A percentile compares a stretch with the other conserved stretches of the same genome.
phyloP scores from a whole-genome alignment of 2,797 vertebrate genomes.

The Labroides dimidiatus region DNA sequence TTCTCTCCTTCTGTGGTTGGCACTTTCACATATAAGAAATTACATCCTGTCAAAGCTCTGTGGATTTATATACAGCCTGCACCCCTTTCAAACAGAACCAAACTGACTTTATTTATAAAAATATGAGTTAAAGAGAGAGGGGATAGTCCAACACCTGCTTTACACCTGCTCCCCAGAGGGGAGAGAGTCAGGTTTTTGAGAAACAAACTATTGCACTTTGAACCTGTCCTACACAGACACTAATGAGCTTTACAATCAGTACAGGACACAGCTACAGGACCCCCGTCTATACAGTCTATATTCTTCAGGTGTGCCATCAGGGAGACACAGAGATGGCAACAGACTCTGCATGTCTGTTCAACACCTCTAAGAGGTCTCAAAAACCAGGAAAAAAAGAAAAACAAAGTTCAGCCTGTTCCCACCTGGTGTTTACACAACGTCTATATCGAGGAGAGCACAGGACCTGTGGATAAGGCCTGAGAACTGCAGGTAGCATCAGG shows the following conservation, averaged over 20 bases:
- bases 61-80: conserved; percentile 63
- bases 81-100: conserved; percentile 63
- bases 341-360: neutral
- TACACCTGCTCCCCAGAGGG: conserved; percentile 37
- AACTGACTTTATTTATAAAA: conserved; percentile 77
- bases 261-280: conserved; percentile 48
- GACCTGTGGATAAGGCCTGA: neutral
- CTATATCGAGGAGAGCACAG: neutral
- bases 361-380: neutral
- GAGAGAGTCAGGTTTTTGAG: conserved; percentile 59
- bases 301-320: neutral
- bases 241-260: conserved; percentile 54
- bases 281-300: neutral
- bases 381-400: neutral
- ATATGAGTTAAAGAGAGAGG: conserved; percentile 74
- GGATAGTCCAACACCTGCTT: conserved; percentile 52
- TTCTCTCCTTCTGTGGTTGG: conserved; percentile 61
- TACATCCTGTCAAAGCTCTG: conserved; percentile 66
- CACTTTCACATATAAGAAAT: conserved; percentile 72
- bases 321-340: neutral
- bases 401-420: neutral
- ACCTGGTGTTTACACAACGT: conserved; percentile 9
- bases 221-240: conserved; percentile 64
- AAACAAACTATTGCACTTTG: conserved; percentile 81
- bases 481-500: too few species aligned